Percentiles rank a stretch among this genome's conserved stretches.
Evolutionary conservation across 2,888 invertebrate species (phyloP).

Genomic region (Caradrina clavipalpis): DNA sequence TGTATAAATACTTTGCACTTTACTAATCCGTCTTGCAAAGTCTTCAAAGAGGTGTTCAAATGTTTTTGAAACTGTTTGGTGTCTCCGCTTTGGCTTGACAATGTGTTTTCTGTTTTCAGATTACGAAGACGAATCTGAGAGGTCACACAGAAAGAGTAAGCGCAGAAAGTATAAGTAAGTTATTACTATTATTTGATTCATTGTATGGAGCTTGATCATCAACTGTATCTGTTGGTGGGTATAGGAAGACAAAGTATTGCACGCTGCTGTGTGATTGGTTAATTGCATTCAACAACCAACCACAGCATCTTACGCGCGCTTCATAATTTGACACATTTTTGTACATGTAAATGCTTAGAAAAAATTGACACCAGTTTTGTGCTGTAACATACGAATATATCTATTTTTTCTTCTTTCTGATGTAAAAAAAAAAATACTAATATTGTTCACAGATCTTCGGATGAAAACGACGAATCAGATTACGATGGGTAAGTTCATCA

Average conservation of each 20-base stretch:
- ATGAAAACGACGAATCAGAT: slow-evolving; percentile 81
- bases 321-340: too few species aligned
- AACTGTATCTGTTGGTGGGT: too few species aligned
- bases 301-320: too few species aligned
- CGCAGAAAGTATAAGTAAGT: slow-evolving; percentile 79
- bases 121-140: slow-evolving; percentile 77
- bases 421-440: background rate
- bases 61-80: background rate
- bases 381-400: too few species aligned
- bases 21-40: background rate
- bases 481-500: slow-evolving; percentile 76
- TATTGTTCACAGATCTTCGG: slow-evolving; percentile 76
- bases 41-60: background rate
- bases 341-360: too few species aligned
- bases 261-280: too few species aligned
- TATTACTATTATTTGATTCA: too few species aligned
- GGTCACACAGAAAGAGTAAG: slow-evolving; percentile 78
- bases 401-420: too few species aligned
- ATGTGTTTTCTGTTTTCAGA: slow-evolving; percentile 68
- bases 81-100: background rate
- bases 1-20: slow-evolving; percentile 7
- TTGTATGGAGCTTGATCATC: too few species aligned
- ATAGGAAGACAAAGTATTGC: too few species aligned
- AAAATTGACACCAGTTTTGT: too few species aligned
- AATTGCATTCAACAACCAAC: too few species aligned